A percentile compares a stretch with the other conserved stretches of the same genome.
Conservation (phyloP, 2,113 vertebrate genomes). For the Scalopus aquaticus region DNA sequence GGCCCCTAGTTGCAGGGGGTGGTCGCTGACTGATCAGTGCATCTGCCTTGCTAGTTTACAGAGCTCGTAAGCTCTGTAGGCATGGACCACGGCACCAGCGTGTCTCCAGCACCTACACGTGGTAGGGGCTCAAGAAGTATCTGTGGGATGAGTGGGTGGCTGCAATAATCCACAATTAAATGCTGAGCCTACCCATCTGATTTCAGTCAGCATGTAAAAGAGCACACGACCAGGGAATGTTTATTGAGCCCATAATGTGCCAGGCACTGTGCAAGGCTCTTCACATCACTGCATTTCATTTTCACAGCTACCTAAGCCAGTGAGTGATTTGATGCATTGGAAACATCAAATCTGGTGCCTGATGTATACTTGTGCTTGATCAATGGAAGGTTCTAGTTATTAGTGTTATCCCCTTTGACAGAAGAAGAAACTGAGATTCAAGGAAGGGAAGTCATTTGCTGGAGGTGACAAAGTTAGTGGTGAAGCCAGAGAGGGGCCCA, state of each 20-base stretch:
- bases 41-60: background rate
- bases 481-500: background rate
- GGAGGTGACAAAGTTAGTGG: background rate
- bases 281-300: background rate
- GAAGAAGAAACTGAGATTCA: background rate
- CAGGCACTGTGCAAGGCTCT: background rate
- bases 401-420: background rate
- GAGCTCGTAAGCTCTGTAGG: background rate
- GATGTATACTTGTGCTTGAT: background rate
- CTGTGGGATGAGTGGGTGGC: background rate
- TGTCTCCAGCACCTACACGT: background rate
- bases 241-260: too few species aligned
- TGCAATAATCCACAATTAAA: background rate
- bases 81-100: accelerated
- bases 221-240: accelerated
- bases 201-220: background rate
- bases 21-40: too few species aligned
- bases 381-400: background rate
- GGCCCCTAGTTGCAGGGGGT: background rate
- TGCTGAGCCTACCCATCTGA: background rate
- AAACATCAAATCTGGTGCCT: background rate
- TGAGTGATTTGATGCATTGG: accelerated
- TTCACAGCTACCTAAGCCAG: background rate
- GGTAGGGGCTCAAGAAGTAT: background rate
- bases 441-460: background rate